Evolutionary conservation across 2,797 vertebrate species (phyloP), one percentile per base, ranked within the genome.

Genomic region (Prionace glauca): DNA sequence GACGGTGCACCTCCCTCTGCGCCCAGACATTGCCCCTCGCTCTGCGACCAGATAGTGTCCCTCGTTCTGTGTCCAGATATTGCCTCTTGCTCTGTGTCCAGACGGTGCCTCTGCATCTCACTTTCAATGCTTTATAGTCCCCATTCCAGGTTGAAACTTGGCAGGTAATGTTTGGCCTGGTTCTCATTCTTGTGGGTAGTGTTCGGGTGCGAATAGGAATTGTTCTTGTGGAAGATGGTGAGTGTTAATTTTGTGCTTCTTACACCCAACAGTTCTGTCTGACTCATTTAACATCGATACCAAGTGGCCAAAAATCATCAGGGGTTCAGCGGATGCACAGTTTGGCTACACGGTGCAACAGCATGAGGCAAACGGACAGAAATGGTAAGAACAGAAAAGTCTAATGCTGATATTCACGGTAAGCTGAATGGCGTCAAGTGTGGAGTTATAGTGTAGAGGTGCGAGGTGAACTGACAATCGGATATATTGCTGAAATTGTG

Each of bases 291-390:
- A 99, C 96, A 98, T 99, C 9, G 99, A 99, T 97, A 99, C 98
- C 95, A 98, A 97, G 97, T 98, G 96, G 88, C 98, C 98, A 81
- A 97, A 97, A 79, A 97, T 99, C 97, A 99, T 99, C 95, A 96
- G 98, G 9, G 99, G 99, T 79, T 98, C 99, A 0, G 98, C 97
- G 96, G 98, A 98, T 9, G 98, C 98, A 0, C 99, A 99, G 97
- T 99, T 99, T 94, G 99, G 99, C 96, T 99, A 99, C 98, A 99
- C 99, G 0, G 99, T 99, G 95, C 99, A 99, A 97, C 99, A 99
- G 96, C 99, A 99, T 20, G 97, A 98, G 87, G 98, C 98, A 0
- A 97, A 98, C 0, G 99, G 98, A 86, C 98, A 98, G 96, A 99
- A 99, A 97, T 99, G 99, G 99, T 99, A 97, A 98, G 98, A 36